Conservation (phyloP, 2,888 invertebrate genomes). For the Andrena praecox region DNA sequence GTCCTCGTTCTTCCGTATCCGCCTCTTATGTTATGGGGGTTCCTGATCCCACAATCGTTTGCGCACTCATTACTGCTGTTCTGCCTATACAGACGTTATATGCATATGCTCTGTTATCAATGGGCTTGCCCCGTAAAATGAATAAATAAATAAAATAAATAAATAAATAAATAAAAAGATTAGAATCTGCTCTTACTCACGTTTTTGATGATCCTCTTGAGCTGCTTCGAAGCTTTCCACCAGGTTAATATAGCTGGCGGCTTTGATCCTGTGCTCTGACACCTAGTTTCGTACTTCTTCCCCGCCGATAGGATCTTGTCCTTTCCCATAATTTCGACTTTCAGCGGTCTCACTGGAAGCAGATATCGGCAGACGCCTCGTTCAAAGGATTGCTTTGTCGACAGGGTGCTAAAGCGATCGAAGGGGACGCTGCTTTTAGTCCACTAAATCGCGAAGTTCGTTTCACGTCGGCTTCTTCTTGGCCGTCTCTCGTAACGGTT, state of each 20-base stretch:
- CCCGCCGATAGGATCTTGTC: conserved; percentile 94
- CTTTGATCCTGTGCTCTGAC: conserved; percentile 93
- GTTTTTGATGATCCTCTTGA: conserved; percentile 92
- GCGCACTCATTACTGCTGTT: too few species aligned
- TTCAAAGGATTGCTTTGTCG: background rate
- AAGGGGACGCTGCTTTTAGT: background rate
- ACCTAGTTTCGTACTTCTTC: conserved; percentile 94
- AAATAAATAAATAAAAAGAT: too few species aligned
- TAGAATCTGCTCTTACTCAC: conserved; percentile 87
- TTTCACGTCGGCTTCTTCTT: background rate
- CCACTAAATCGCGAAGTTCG: background rate
- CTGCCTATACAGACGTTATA: too few species aligned
- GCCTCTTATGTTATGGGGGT: too few species aligned
- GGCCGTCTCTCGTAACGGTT: background rate
- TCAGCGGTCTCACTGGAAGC: conserved; percentile 93
- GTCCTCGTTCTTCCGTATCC: too few species aligned
- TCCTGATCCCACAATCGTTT: too few species aligned
- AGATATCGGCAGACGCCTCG: background rate
- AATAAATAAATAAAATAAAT: too few species aligned
- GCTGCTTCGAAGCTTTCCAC: conserved; percentile 95
- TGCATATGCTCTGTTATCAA: too few species aligned
- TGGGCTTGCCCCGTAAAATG: too few species aligned
- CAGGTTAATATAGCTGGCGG: conserved; percentile 95
- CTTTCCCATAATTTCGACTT: conserved; percentile 92
- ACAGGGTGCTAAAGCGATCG: background rate